phyloP scores from a whole-genome alignment of 2,888 invertebrate species.

The Campoplex capitator region DNA sequence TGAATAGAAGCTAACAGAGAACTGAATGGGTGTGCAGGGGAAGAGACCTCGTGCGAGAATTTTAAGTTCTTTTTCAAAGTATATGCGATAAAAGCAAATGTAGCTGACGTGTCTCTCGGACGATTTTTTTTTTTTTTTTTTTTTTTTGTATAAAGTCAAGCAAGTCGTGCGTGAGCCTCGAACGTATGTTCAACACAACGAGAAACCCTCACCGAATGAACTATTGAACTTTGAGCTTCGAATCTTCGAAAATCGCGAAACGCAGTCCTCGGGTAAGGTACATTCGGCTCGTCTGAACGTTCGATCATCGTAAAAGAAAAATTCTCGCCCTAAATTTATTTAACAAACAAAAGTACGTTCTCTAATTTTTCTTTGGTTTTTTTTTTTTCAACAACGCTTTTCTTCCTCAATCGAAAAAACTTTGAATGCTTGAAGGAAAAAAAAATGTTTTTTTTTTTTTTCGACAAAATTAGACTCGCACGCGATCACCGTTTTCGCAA shows the following conservation, averaged over 20 bases:
- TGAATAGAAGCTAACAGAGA: not conserved
- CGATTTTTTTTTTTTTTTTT: not conserved
- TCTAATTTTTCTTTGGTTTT: not conserved
- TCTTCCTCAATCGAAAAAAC: too few species aligned
- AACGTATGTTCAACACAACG: constrained; percentile 42
- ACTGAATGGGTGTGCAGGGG: not conserved
- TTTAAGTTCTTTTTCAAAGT: constrained; percentile 9
- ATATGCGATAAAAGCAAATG: constrained; percentile 53
- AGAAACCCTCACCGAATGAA: constrained; percentile 60
- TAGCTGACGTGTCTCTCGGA: constrained; percentile 40
- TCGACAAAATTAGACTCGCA: not conserved
- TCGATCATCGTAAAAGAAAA: constrained; percentile 50
- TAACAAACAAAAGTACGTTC: not conserved
- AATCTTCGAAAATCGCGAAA: constrained; percentile 60
- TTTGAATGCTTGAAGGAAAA: not conserved
- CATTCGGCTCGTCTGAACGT: constrained; percentile 57
- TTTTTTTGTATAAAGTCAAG: constrained; percentile 15
- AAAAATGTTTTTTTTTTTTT: not conserved
- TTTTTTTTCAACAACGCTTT: not conserved
- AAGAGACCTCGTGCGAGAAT: constrained; percentile 36
- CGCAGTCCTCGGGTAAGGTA: constrained; percentile 51
- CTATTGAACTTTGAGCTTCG: constrained; percentile 64
- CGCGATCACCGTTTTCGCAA: constrained; percentile 6
- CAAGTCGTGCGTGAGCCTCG: constrained; percentile 37
- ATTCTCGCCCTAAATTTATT: not conserved